Conservation (phyloP, 1,140 invertebrate genomes). For the Ips typographus region DNA sequence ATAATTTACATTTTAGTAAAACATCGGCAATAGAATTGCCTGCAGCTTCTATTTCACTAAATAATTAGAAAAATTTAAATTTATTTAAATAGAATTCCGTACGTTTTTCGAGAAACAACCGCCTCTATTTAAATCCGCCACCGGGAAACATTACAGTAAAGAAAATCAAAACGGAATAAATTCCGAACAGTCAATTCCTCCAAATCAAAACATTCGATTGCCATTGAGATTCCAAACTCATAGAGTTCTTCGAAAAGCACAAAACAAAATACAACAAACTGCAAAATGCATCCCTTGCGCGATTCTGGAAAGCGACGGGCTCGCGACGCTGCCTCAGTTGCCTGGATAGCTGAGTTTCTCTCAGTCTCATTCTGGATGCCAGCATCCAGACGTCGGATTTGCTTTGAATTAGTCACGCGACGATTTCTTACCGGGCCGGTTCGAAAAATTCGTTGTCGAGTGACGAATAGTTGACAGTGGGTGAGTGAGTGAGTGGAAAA, state of each 20-base stretch:
- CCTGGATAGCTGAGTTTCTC: slow-evolving; percentile 10
- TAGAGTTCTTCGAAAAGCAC: slow-evolving; percentile 10
- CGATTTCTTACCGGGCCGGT: slow-evolving; percentile 13
- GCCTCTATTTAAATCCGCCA: no score
- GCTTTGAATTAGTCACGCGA: slow-evolving; percentile 9
- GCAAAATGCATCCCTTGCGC: slow-evolving; percentile 26
- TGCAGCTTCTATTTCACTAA: no score
- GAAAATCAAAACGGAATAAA: slow-evolving; percentile 5
- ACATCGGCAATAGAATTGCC: no score
- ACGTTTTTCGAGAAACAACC: no score
- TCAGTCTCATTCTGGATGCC: slow-evolving; percentile 15
- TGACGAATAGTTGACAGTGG: background rate
- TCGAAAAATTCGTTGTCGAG: slow-evolving; percentile 1
- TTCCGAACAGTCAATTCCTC: slow-evolving; percentile 1
- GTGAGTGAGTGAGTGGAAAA: slow-evolving; percentile 1
- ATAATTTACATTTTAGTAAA: no score
- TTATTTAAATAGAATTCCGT: no score
- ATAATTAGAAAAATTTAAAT: no score
- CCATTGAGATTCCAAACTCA: slow-evolving; percentile 14
- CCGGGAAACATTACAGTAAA: background rate
- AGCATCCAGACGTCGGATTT: slow-evolving; percentile 16
- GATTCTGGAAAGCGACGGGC: slow-evolving; percentile 20
- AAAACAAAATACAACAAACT: slow-evolving; percentile 21
- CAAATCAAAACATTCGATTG: slow-evolving; percentile 3
- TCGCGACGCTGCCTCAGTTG: slow-evolving; percentile 16